Evolutionary conservation across 2,888 invertebrate species (phyloP).

Genomic region (Falcaria lacertinaria): DNA sequence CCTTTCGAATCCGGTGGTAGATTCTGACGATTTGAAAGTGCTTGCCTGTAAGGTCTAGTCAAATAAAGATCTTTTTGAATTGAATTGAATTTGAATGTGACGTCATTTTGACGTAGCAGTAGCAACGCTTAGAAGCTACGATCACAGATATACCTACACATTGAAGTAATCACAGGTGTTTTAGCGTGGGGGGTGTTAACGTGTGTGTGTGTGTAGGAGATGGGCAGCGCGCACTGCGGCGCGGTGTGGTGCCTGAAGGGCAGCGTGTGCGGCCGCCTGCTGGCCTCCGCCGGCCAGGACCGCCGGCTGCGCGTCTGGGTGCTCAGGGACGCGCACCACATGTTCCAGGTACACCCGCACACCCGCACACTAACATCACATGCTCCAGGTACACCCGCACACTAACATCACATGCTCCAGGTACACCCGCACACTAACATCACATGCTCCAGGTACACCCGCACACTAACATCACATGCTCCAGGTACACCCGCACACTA

Average conservation of each 20-base stretch:
- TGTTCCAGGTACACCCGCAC: constrained; percentile 84
- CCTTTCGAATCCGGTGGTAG: too few species aligned
- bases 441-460: background rate
- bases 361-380: background rate
- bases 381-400: constrained; percentile 19
- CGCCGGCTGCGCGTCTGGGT: constrained; percentile 97
- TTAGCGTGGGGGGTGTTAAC: too few species aligned
- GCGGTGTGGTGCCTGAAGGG: constrained; percentile 99
- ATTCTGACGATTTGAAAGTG: too few species aligned
- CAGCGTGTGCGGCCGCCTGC: constrained; percentile 94
- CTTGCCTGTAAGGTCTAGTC: too few species aligned
- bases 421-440: background rate
- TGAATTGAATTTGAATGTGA: too few species aligned
- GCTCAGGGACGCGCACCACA: constrained; percentile 91
- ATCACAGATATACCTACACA: too few species aligned
- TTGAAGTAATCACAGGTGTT: too few species aligned
- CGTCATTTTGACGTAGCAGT: too few species aligned
- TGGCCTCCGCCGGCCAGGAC: constrained; percentile 99
- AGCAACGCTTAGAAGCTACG: too few species aligned
- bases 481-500: constrained; percentile 87
- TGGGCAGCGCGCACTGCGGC: constrained; percentile 91
- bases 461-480: background rate
- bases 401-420: background rate
- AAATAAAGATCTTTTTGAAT: too few species aligned
- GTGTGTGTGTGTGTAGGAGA: constrained; percentile 77